Evolutionary conservation across 2,888 invertebrate species (phyloP).

Genomic region (Kuschelorhynchus macadamiae): DNA sequence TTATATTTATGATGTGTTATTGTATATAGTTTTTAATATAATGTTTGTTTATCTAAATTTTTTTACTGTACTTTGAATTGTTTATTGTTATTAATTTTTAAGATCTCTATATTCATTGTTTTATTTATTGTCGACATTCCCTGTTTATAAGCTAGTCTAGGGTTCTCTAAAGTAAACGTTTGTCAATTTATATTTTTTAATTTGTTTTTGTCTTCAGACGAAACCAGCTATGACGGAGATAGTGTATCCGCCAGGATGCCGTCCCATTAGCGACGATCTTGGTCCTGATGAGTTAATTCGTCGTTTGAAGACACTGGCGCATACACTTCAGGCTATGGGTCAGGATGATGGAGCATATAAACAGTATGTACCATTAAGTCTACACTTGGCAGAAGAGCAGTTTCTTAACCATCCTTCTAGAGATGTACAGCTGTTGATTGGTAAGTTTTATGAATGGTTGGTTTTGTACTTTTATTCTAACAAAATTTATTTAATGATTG

Average conservation of each 20-base stretch:
- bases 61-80: no score
- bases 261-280: constrained; percentile 94
- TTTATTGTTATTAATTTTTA: no score
- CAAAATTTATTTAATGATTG: no score
- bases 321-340: constrained; percentile 95
- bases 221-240: constrained; percentile 81
- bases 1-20: no score
- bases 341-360: constrained; percentile 96
- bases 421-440: constrained; percentile 92
- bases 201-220: constrained; percentile 6
- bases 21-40: no score
- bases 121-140: no score
- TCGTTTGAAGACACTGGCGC: constrained; percentile 92
- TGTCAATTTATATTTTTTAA: background rate
- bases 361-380: constrained; percentile 91
- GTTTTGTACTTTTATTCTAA: no score
- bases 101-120: no score
- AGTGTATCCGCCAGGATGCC: constrained; percentile 94
- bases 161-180: no score
- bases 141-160: no score
- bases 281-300: constrained; percentile 96
- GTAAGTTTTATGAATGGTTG: no score
- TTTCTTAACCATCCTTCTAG: constrained; percentile 91
- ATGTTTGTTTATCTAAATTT: no score
- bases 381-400: constrained; percentile 93